Conservation (phyloP, 2,113 vertebrate genomes). For the Oceanodroma tethys region DNA sequence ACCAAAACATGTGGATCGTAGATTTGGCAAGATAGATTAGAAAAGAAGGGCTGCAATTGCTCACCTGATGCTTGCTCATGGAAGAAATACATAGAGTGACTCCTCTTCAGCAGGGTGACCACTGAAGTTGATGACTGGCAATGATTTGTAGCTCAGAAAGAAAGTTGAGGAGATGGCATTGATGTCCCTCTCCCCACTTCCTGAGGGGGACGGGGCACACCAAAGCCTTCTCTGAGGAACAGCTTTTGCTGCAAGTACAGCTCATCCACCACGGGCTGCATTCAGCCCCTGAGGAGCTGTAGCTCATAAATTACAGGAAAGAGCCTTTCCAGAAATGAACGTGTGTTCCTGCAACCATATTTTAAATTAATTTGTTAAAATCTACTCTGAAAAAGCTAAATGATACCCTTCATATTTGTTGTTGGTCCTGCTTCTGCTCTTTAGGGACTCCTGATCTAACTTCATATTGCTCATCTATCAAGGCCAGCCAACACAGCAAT, state of each 20-base stretch:
- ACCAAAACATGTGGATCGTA: background rate
- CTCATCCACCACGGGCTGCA: rapidly evolving
- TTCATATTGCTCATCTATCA: background rate
- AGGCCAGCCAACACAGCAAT: background rate
- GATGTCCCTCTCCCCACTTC: background rate
- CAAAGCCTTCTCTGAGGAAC: background rate
- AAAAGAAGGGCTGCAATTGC: background rate
- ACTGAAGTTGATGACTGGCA: background rate
- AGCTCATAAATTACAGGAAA: background rate
- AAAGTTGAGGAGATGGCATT: background rate
- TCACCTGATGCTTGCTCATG: rapidly evolving
- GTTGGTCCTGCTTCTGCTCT: background rate
- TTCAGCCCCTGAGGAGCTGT: background rate
- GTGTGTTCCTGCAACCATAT: background rate
- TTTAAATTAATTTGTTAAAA: background rate
- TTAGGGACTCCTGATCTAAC: background rate
- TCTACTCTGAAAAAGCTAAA: background rate
- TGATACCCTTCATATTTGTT: background rate
- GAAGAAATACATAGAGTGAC: background rate
- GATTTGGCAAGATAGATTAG: background rate
- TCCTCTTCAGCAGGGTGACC: background rate
- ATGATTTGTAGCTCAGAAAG: background rate
- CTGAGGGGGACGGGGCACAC: rapidly evolving
- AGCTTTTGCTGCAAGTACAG: background rate
- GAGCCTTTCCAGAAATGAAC: background rate